Conservation (phyloP, 2,797 vertebrate genomes). For the Distichodus sexfasciatus region DNA sequence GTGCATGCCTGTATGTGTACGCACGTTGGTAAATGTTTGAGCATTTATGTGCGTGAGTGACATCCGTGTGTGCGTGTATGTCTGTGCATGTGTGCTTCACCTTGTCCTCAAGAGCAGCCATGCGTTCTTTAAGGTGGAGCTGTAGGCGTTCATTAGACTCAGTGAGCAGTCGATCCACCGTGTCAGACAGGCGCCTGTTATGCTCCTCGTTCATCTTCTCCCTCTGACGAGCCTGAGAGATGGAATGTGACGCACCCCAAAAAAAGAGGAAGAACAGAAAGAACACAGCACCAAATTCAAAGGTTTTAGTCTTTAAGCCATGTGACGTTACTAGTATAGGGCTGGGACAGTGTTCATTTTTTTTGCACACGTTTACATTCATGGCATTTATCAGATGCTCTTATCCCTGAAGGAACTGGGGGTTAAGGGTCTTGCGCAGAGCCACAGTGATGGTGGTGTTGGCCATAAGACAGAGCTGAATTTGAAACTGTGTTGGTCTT, state of each 20-base stretch:
- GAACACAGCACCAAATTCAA: background rate
- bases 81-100: conserved; percentile 56
- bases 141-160: conserved; percentile 94
- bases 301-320: no score
- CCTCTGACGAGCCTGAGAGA: conserved; percentile 84
- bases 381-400: no score
- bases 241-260: background rate
- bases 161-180: conserved; percentile 90
- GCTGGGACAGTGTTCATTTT: no score
- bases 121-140: conserved; percentile 93
- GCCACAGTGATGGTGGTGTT: no score
- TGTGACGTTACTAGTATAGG: no score
- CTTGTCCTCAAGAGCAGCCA: conserved; percentile 96
- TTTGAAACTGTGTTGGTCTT: no score
- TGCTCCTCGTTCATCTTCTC: conserved; percentile 99
- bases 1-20: background rate
- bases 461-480: no score
- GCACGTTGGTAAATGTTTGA: background rate
- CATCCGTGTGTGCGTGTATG: background rate
- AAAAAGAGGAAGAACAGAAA: background rate
- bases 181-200: conserved; percentile 92
- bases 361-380: no score
- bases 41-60: background rate
- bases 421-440: no score
- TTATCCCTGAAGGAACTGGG: no score